These are phyloP conservation scores for Meghimatium bilineatum DNA, from an alignment of 2,888 invertebrate genomes.

Conservation along the genomic window DNA sequence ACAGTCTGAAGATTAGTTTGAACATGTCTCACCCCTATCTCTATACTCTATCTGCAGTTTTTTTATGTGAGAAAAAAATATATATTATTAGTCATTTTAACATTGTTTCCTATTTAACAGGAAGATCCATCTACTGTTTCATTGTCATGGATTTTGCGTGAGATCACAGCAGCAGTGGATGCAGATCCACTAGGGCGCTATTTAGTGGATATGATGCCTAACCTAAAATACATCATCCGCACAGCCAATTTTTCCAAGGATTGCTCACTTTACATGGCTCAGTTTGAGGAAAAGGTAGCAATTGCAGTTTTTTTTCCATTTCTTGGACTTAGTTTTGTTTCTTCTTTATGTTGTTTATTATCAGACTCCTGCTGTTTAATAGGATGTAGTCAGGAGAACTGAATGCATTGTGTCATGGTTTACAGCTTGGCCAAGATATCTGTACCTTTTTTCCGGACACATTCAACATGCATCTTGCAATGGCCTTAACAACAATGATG, in stretches of 20 bases:
- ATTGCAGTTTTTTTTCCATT: not conserved
- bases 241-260: slow-evolving; percentile 65
- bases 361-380: no score
- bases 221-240: slow-evolving; percentile 70
- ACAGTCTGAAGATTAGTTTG: no score
- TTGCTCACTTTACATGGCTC: slow-evolving; percentile 63
- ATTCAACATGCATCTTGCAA: no score
- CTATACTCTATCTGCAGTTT: no score
- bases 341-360: not conserved
- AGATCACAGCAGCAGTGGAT: slow-evolving; percentile 60
- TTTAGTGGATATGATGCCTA: slow-evolving; percentile 74
- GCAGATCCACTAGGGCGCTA: slow-evolving; percentile 57
- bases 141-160: slow-evolving; percentile 65
- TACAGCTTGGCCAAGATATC: no score
- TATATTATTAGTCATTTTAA: not conserved
- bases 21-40: no score
- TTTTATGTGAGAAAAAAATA: no score
- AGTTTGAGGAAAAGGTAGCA: slow-evolving; percentile 71
- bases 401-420: no score
- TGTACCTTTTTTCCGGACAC: no score
- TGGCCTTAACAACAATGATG: no score
- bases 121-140: slow-evolving; percentile 67
- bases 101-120: slow-evolving; percentile 55
- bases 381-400: no score
- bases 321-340: not conserved